Evolutionary conservation across 2,888 invertebrate species (phyloP), one percentile per base, ranked within the genome.

Genomic region (Sipunculus nudus): DNA sequence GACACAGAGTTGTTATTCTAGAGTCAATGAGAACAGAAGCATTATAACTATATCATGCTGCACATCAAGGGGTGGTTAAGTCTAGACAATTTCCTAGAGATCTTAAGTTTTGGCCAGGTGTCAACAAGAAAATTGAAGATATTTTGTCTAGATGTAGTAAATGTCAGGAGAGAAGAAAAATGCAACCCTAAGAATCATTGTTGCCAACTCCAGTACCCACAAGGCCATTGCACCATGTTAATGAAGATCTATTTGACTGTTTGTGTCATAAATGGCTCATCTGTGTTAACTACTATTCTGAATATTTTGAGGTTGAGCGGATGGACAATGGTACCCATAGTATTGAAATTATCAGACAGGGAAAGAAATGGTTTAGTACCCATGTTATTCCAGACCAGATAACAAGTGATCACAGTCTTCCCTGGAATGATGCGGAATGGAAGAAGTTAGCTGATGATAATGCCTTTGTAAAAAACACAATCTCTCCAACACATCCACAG

Each of bases 81-180:
- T 21, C 13, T 23, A 40, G 40, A 25, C 39, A 40, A 10, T 40
- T 53, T n/a, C 8, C 55, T 5, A n/a, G 55, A 54, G 48, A 50
- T 29, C 5, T 26, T 54, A 5, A n/a, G n/a, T 54, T 54, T 25
- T 54, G 48, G 55, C 49, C 55, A 6, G 46, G 52, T 8, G 50
- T 54, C n/a, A 54, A 25, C 46, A 52, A 23, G 13, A 29, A 54
- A 3, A 49, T 49, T 35, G 48, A 49, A 25, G 31, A 53, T 16
- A 53, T 40, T 3, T 21, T 49, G 3, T 23, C 25, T n/a, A 13
- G n/a, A 28, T 54, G 48, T 49, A 21, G 19, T n/a, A 31, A 16
- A 13, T 54, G 55, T 31, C 55, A 54, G 47, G 55, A 52, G 6
- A 5, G 6, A 4, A 13, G 32, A 4, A 8, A 13, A 28, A 10